Evolutionary conservation across 2,113 vertebrate genomes (phyloP).

Genomic region (Chlorodrepanis virens): DNA sequence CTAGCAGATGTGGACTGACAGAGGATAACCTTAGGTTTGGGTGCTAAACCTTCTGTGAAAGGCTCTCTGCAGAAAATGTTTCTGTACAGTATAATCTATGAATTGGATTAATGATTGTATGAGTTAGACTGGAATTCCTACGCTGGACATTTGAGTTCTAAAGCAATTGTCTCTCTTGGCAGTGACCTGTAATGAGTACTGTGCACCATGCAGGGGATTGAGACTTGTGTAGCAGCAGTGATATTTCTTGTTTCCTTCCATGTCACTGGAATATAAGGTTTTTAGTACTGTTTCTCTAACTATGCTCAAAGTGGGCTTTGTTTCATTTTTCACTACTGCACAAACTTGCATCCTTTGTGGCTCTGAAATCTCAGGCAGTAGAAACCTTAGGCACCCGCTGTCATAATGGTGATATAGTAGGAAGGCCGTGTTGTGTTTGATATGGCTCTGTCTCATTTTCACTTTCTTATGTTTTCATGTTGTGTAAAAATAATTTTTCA

Average conservation of each 20-base stretch:
- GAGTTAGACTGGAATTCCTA: neutral
- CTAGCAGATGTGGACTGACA: neutral
- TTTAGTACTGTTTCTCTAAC: neutral
- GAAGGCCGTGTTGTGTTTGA: neutral
- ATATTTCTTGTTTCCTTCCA: neutral
- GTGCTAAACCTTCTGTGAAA: neutral
- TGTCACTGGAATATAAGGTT: neutral
- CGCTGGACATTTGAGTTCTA: accelerated
- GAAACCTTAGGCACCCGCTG: neutral
- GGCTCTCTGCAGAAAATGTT: neutral
- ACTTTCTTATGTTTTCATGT: neutral
- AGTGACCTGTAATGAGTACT: neutral
- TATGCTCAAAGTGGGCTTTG: neutral
- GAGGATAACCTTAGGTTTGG: neutral
- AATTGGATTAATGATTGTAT: neutral
- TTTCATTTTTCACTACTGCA: neutral
- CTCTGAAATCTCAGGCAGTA: neutral
- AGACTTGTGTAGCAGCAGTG: neutral
- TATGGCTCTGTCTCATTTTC: neutral
- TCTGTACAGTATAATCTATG: neutral
- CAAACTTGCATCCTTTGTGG: neutral
- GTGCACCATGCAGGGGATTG: neutral
- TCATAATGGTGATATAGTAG: neutral
- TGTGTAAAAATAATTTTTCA: neutral
- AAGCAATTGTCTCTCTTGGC: neutral